Evolutionary conservation across 2,797 vertebrate genomes (phyloP).

Genomic region (Australoheros facetus): DNA sequence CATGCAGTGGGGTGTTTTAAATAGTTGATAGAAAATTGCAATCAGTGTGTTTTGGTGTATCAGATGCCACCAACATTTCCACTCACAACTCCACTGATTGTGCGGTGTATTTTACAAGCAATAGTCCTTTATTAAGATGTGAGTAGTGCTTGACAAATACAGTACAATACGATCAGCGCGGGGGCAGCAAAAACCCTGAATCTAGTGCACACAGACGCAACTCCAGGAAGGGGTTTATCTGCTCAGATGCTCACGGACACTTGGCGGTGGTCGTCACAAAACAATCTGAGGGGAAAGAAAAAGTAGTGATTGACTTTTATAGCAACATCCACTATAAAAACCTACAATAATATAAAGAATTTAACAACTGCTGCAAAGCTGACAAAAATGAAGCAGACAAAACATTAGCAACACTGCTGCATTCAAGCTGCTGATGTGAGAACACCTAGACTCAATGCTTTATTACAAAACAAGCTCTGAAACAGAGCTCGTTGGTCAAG

Average conservation of each 20-base stretch:
- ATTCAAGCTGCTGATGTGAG: background rate
- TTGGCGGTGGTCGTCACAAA: background rate
- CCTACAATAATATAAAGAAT: background rate
- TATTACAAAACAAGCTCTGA: background rate
- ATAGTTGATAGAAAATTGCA: background rate
- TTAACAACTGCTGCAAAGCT: background rate
- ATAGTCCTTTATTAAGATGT: conserved; percentile 40
- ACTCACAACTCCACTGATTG: background rate
- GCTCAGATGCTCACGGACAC: background rate
- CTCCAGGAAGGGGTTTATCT: conserved; percentile 15
- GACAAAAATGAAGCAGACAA: background rate
- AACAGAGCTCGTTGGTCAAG: background rate
- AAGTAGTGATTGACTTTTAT: background rate
- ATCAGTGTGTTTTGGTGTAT: background rate
- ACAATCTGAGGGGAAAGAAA: conserved; percentile 26
- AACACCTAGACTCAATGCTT: no score
- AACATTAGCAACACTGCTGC: background rate
- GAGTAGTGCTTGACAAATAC: conserved; percentile 51
- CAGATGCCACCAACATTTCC: background rate
- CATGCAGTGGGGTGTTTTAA: background rate
- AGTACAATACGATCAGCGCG: conserved; percentile 4
- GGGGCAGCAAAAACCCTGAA: conserved; percentile 31
- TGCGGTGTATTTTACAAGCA: background rate
- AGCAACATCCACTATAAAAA: background rate
- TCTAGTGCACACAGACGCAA: conserved; percentile 6